Evolutionary conservation across 2,797 vertebrate genomes (phyloP).

Genomic region (Danionella dracula): DNA sequence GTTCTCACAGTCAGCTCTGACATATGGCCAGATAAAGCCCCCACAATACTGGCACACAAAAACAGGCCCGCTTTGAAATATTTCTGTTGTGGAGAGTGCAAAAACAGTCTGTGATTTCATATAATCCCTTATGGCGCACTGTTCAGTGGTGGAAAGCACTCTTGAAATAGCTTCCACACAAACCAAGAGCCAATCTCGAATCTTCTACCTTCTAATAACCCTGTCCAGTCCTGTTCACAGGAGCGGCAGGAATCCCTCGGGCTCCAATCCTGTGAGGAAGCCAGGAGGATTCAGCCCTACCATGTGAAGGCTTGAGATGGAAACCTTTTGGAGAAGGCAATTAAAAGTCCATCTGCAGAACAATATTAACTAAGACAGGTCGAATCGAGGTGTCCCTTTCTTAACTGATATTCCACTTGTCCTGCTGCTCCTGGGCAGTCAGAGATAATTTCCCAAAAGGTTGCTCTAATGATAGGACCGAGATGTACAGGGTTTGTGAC

Average conservation of each 20-base stretch:
- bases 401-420: conserved; percentile 39
- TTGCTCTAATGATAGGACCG: conserved; percentile 40
- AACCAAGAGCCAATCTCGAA: conserved; percentile 17
- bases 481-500: conserved; percentile 36
- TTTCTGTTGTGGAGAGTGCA: conserved; percentile 5
- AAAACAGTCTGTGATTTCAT: conserved; percentile 21
- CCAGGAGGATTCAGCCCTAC: conserved; percentile 1
- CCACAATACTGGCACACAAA: conserved; percentile 23
- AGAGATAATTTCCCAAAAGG: conserved; percentile 48
- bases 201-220: conserved; percentile 35
- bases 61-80: conserved; percentile 3
- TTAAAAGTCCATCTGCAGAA: conserved; percentile 40
- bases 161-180: conserved; percentile 7
- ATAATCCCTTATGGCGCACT: neutral
- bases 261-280: neutral
- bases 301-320: conserved; percentile 6
- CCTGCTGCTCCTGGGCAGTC: conserved; percentile 43
- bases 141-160: conserved; percentile 1
- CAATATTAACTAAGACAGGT: conserved; percentile 42
- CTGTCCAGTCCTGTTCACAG: conserved; percentile 29
- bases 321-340: conserved; percentile 36
- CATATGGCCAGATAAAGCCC: conserved; percentile 23
- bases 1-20: conserved; percentile 26
- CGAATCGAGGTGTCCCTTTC: conserved; percentile 36
- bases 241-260: conserved; percentile 22